phyloP scores from a whole-genome alignment of 2,797 vertebrate species.

The Propithecus perrieri region DNA sequence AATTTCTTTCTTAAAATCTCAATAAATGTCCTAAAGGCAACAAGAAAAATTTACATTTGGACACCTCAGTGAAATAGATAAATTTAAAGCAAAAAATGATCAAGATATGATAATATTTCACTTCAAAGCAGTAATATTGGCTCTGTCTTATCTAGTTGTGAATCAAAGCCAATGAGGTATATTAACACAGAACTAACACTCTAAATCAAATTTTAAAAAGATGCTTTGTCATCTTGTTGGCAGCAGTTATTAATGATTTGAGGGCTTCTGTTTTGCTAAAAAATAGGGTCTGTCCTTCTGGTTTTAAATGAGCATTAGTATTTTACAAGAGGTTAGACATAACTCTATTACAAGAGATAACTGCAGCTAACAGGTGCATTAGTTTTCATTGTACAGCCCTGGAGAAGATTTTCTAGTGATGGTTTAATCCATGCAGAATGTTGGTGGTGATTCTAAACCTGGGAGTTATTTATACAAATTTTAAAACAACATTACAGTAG shows the following conservation, averaged over 20 bases:
- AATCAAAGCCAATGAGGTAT: conserved; percentile 23
- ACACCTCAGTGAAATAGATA: neutral
- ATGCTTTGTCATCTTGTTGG: conserved; percentile 11
- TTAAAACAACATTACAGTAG: neutral
- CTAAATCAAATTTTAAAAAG: conserved; percentile 14
- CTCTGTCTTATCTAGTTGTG: neutral
- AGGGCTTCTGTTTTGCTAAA: neutral
- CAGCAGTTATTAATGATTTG: neutral
- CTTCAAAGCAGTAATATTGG: neutral
- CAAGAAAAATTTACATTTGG: conserved; percentile 26
- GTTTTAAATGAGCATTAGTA: neutral
- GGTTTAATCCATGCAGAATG: neutral
- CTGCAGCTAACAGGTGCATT: neutral
- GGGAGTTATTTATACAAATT: neutral
- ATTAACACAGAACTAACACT: neutral
- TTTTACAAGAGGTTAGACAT: neutral
- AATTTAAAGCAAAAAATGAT: conserved; percentile 25
- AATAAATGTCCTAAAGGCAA: conserved; percentile 21
- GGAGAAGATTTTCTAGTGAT: conserved; percentile 28
- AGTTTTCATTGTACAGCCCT: neutral
- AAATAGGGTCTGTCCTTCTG: neutral
- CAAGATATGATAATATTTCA: neutral
- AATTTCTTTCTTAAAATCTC: conserved; percentile 22
- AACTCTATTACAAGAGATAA: neutral
- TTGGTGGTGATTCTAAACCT: neutral